Evolutionary conservation across 23 tunicate genomes (phyloP).

Genomic region (Halocynthia roretzi): DNA sequence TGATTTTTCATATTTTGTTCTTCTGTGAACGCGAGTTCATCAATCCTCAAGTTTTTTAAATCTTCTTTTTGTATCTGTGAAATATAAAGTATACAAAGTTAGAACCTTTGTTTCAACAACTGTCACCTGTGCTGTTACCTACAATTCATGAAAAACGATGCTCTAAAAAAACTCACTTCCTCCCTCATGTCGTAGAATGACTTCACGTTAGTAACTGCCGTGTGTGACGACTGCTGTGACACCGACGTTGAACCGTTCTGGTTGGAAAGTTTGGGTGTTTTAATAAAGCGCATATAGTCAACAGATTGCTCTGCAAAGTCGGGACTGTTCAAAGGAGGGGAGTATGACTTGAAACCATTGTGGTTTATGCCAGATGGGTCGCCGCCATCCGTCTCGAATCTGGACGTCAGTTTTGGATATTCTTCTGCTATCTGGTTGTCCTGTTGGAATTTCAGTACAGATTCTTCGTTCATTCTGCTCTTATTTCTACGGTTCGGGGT

Average conservation of each 20-base stretch:
- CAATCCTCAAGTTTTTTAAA: conserved; percentile 22
- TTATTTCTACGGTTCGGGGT: too few species aligned
- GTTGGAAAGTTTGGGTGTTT: neutral
- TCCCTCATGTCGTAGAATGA: conserved; percentile 21
- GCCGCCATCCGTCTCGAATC: too few species aligned
- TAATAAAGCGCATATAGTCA: conserved; percentile 26
- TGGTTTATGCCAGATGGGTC: too few species aligned
- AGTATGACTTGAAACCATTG: neutral
- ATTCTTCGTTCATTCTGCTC: too few species aligned
- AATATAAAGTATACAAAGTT: neutral
- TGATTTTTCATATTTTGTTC: conserved; percentile 7
- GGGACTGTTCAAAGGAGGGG: neutral
- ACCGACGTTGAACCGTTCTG: neutral
- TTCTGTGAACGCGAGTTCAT: conserved; percentile 8
- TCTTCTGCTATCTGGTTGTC: too few species aligned
- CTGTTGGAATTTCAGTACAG: too few species aligned
- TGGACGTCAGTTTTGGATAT: too few species aligned
- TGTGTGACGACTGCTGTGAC: neutral
- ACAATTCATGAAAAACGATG: neutral
- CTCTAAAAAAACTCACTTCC: neutral
- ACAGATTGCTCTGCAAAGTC: neutral
- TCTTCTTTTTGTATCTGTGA: conserved; percentile 27
- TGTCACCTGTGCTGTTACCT: neutral
- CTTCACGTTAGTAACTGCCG: conserved; percentile 9
- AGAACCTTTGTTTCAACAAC: neutral